These are phyloP conservation scores for Hedya salicella DNA, from an alignment of 2,888 invertebrate species.

Conservation along the genomic window DNA sequence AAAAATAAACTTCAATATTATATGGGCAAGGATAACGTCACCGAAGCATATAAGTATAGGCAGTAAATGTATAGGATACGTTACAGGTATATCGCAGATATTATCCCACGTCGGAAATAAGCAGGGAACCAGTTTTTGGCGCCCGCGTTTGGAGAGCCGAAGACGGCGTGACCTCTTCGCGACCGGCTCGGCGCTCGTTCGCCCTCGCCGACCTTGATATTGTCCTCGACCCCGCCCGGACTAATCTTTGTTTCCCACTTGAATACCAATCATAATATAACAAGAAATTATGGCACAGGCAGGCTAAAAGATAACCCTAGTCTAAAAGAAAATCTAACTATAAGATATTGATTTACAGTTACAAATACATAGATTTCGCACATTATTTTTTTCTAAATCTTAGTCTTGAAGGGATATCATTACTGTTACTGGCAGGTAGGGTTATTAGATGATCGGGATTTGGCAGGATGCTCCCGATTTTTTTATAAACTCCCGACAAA, in stretches of 20 bases:
- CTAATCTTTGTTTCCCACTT: constrained; percentile 32
- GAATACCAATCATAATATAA: constrained; percentile 7
- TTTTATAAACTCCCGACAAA: too few species aligned
- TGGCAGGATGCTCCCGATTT: too few species aligned
- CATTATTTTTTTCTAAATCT: too few species aligned
- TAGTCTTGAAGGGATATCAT: too few species aligned
- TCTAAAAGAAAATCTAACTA: too few species aligned
- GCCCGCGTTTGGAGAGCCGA: constrained; percentile 61
- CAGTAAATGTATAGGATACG: neutral
- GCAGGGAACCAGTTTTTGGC: constrained; percentile 64
- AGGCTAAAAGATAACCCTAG: too few species aligned
- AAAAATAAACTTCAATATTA: too few species aligned
- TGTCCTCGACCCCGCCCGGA: constrained; percentile 54
- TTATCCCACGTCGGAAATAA: constrained; percentile 60
- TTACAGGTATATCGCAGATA: constrained; percentile 46
- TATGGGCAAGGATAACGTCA: neutral
- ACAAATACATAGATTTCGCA: too few species aligned
- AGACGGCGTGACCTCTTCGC: constrained; percentile 70
- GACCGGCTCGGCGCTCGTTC: constrained; percentile 71
- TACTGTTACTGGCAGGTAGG: too few species aligned
- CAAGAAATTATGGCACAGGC: too few species aligned
- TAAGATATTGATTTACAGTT: too few species aligned
- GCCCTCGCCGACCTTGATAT: constrained; percentile 73
- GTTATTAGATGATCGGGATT: too few species aligned
- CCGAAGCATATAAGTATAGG: neutral